A percentile compares a stretch with the other conserved stretches of the same genome.
These are phyloP conservation scores for Notospermus geniculatus DNA, from an alignment of 1,140 invertebrate species.

Conservation along the genomic window DNA sequence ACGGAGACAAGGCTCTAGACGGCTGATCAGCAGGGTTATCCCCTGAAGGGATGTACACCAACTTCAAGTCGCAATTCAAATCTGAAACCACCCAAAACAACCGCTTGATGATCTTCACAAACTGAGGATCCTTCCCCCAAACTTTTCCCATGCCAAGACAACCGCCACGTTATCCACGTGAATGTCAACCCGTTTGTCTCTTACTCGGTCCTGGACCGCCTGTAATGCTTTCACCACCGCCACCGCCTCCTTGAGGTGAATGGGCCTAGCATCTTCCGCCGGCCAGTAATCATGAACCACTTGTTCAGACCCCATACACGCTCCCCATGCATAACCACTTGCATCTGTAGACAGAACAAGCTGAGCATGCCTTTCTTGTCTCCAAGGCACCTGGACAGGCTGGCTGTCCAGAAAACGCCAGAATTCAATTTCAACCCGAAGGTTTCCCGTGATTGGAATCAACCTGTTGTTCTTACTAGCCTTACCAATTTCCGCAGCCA, in stretches of 20 bases:
- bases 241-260: slow-evolving; percentile 5
- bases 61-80: background rate
- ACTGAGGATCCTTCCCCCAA: background rate
- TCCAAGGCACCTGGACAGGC: background rate
- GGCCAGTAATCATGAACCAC: background rate
- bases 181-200: background rate
- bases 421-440: background rate
- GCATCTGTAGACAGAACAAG: background rate
- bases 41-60: background rate
- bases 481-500: background rate
- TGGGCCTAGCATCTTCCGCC: background rate
- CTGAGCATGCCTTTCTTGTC: background rate
- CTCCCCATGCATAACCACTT: background rate
- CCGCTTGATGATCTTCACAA: background rate
- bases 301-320: background rate
- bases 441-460: background rate
- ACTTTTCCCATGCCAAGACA: background rate
- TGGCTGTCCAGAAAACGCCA: slow-evolving; percentile 2
- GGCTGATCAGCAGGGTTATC: background rate
- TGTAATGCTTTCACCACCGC: background rate
- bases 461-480: too few species aligned
- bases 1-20: background rate
- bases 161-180: background rate
- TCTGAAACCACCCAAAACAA: background rate
- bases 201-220: background rate